Evolutionary conservation across 2,797 vertebrate species (phyloP).

Genomic region (Chiloscyllium punctatum): DNA sequence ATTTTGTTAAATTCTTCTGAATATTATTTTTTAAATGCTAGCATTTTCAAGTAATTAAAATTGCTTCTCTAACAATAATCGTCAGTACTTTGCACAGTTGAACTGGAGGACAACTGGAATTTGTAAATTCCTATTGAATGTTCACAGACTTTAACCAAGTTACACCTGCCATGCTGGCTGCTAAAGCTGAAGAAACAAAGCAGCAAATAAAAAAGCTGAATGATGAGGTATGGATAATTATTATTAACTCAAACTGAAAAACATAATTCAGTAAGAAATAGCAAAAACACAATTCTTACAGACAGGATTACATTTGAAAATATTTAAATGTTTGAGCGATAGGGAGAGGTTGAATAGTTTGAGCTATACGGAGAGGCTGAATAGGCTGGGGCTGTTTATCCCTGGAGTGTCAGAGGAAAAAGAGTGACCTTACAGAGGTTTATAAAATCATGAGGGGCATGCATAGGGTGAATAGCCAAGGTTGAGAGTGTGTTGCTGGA

Average conservation of each 20-base stretch:
- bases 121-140: slow-evolving; percentile 39
- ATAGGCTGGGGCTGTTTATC: no score
- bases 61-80: not conserved
- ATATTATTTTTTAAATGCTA: not conserved
- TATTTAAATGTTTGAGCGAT: not conserved
- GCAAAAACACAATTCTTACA: not conserved
- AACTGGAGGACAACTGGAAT: not conserved
- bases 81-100: not conserved
- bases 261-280: not conserved
- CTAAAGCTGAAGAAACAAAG: slow-evolving; percentile 86
- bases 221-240: slow-evolving; percentile 68
- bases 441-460: no score
- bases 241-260: not conserved
- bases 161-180: slow-evolving; percentile 74
- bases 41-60: not conserved
- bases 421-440: no score
- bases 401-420: no score
- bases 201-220: slow-evolving; percentile 80
- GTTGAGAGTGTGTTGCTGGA: no score
- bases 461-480: no score
- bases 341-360: no score
- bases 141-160: slow-evolving; percentile 62
- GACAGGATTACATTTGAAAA: not conserved
- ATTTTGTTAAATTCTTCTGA: not conserved
- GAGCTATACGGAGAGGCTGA: no score